Conservation (phyloP, 1,140 invertebrate genomes). For the Zophobas atratus region DNA sequence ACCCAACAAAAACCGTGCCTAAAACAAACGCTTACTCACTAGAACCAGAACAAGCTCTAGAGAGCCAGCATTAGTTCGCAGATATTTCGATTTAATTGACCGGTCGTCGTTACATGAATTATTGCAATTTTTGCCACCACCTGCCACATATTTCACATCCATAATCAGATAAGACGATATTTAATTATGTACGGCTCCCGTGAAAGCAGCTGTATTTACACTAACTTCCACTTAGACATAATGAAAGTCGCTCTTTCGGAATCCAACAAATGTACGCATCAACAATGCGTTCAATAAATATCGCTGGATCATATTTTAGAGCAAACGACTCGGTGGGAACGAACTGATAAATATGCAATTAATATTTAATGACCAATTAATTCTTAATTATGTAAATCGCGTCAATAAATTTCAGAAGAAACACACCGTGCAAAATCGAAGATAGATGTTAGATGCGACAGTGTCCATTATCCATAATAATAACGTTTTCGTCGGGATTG, state of each 20-base stretch:
- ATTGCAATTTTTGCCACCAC: not conserved
- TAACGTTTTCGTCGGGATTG: no score
- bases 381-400: conserved; percentile 33
- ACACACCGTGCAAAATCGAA: conserved; percentile 28
- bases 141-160: conserved; percentile 16
- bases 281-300: conserved; percentile 30
- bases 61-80: no score
- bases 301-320: conserved; percentile 17
- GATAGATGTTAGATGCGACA: not conserved
- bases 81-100: not conserved
- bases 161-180: conserved; percentile 25
- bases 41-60: no score
- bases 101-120: conserved; percentile 5
- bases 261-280: conserved; percentile 14
- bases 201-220: conserved; percentile 24
- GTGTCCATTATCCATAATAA: no score
- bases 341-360: conserved; percentile 29
- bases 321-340: conserved; percentile 15
- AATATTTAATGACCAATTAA: conserved; percentile 42
- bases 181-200: conserved; percentile 17
- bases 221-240: conserved; percentile 19
- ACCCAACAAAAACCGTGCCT: no score
- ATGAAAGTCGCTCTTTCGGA: conserved; percentile 9
- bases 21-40: no score
- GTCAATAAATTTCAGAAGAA: conserved; percentile 32